phyloP scores from a whole-genome alignment of 2,113 vertebrate species.

The Oceanodroma tethys region DNA sequence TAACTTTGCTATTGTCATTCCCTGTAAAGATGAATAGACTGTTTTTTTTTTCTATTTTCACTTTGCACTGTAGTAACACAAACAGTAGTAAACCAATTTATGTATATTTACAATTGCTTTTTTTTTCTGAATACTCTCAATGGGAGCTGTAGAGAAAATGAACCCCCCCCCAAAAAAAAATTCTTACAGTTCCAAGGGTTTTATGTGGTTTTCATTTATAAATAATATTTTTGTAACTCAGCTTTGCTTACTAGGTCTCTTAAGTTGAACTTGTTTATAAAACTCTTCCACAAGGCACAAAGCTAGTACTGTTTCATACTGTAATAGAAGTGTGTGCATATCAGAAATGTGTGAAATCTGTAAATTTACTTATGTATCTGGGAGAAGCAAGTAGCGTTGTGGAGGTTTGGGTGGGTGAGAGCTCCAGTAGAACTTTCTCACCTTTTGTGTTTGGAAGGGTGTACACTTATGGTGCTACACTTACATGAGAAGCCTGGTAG shows the following conservation, averaged over 20 bases:
- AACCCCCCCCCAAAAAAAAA: too few species aligned
- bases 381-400: not conserved
- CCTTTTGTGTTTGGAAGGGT: not conserved
- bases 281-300: not conserved
- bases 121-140: not conserved
- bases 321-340: not conserved
- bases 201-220: not conserved
- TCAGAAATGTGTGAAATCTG: not conserved
- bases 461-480: rapidly evolving
- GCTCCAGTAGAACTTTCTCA: too few species aligned
- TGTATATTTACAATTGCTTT: not conserved
- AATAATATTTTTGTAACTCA: not conserved
- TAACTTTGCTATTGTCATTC: not conserved
- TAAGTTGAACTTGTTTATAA: not conserved
- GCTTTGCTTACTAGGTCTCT: not conserved
- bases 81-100: not conserved
- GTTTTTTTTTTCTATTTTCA: not conserved
- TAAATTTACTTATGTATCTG: not conserved
- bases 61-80: not conserved
- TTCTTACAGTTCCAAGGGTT: not conserved
- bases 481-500: too few species aligned
- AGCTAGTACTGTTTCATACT: not conserved
- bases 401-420: not conserved
- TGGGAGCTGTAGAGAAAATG: not conserved
- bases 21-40: not conserved